A percentile compares a stretch with the other conserved stretches of the same genome.
Evolutionary conservation across 2,113 vertebrate genomes (phyloP).

Genomic region (Passer domesticus): DNA sequence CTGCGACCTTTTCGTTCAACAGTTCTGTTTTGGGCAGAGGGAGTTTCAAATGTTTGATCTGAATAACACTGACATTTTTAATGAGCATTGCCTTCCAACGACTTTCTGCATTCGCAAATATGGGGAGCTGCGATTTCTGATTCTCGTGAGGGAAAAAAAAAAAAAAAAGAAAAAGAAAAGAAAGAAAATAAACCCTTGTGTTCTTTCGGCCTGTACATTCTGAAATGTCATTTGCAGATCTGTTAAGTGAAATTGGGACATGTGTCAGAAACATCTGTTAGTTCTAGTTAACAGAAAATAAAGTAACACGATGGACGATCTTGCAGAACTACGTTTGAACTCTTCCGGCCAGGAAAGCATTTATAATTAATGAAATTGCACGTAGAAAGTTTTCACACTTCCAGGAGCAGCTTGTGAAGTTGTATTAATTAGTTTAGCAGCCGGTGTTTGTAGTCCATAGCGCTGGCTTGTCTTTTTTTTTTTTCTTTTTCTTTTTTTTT

Average conservation of each 20-base stretch:
- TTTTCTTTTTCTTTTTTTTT: background rate
- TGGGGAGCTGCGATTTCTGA: background rate
- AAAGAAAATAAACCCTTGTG: background rate
- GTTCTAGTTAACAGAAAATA: constrained; percentile 69
- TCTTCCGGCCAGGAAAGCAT: constrained; percentile 64
- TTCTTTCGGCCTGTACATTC: constrained; percentile 60
- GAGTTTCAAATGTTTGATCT: constrained; percentile 64
- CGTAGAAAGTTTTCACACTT: constrained; percentile 74
- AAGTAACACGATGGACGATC: constrained; percentile 36
- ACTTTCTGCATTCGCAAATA: background rate
- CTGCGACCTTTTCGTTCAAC: constrained; percentile 50
- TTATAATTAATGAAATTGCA: constrained; percentile 72
- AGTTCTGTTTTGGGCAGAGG: constrained; percentile 57
- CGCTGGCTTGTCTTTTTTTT: background rate
- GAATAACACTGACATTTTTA: constrained; percentile 56
- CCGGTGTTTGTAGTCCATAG: constrained; percentile 36
- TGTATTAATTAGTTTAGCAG: constrained; percentile 76
- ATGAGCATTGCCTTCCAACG: constrained; percentile 35
- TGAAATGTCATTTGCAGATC: constrained; percentile 73
- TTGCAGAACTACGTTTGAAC: constrained; percentile 53
- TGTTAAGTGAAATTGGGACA: constrained; percentile 68
- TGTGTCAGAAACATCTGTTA: constrained; percentile 75
- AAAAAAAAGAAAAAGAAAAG: background rate
- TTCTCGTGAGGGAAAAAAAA: background rate
- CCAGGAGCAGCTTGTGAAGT: constrained; percentile 64